phyloP scores from a whole-genome alignment of 2,888 invertebrate species.

The Anthrax anthrax region DNA sequence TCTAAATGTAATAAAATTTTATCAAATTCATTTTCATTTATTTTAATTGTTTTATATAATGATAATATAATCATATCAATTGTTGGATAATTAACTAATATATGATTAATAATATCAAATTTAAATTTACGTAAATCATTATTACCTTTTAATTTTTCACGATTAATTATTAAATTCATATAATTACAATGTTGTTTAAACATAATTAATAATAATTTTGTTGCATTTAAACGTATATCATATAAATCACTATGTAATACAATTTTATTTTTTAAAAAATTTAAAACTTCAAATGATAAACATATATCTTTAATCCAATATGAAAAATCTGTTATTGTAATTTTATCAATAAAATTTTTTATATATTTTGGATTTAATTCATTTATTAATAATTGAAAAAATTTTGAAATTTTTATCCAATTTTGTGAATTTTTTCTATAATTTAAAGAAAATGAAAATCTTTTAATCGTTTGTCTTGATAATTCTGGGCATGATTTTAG shows the following conservation, averaged over 20 bases:
- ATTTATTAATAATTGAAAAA: slow-evolving; percentile 22
- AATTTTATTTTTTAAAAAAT: slow-evolving; percentile 18
- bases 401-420: slow-evolving; percentile 18
- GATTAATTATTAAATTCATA: slow-evolving; percentile 20
- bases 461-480: slow-evolving; percentile 44
- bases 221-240: slow-evolving; percentile 25
- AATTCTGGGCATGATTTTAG: slow-evolving; percentile 57
- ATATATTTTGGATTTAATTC: slow-evolving; percentile 19
- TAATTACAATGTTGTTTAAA: slow-evolving; percentile 33
- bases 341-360: slow-evolving; percentile 17
- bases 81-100: slow-evolving; percentile 28
- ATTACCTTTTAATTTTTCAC: slow-evolving; percentile 24
- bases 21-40: slow-evolving; percentile 9
- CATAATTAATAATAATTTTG: slow-evolving; percentile 32
- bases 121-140: slow-evolving; percentile 27
- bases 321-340: slow-evolving; percentile 26
- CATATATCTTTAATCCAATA: slow-evolving; percentile 29
- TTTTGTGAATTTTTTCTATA: slow-evolving; percentile 27
- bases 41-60: slow-evolving; percentile 20
- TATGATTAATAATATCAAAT: slow-evolving; percentile 31
- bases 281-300: slow-evolving; percentile 24
- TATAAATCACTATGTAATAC: slow-evolving; percentile 16
- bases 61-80: slow-evolving; percentile 26
- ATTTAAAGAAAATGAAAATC: slow-evolving; percentile 45
- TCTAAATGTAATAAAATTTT: slow-evolving; percentile 29